Base-by-base conservation (phyloP, 2,888 invertebrate species). In the Poecilobothrus nobilitatus region DNA sequence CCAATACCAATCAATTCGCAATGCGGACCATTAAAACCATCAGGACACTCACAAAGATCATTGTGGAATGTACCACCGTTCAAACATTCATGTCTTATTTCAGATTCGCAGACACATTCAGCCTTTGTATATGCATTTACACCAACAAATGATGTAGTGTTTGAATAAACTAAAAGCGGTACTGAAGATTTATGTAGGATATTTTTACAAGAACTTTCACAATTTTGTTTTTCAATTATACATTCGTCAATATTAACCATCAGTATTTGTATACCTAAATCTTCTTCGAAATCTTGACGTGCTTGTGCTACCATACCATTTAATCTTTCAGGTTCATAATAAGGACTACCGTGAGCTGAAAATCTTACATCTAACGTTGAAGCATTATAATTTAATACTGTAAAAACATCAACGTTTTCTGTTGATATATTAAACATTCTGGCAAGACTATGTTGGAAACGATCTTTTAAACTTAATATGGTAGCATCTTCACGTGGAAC, bases 191-290 rank as follows among this genome's bases (percentile, higher is more conserved):
- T 89, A 75, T 87, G 87, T 68, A 97, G 83, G 22, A 86, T 85
- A 75, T 94, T 96, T 3, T 88, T 87, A 76, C 97, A 97, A 0
- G 95, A 93, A 27, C 88, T 87, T 72, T 81, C 80, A 73, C 89
- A 89, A 69, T 89, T 87, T 64, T 85, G 84, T 72, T 87, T 88
- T 81, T 94, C 94, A 69, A 89, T 86, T 9, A 94, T 82, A 74
- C 95, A 95, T 79, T 95, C 95, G 78, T 94, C 95, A 70, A 99
- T 95, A 76, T 91, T 92, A 61, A 97, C 88, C 91, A 95, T 91
- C 71, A 90, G 84, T 74, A 97, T 90, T 76, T 88, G 86, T 0
- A 91, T 84, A 37, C 87, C 87, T 12, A 95, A 84, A 62, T 88
- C 86, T 63, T 85, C 83, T 82, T 93, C 91, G 71, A 94, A 78